phyloP scores from a whole-genome alignment of 2,797 vertebrate species.

The Gymnodraco acuticeps region DNA sequence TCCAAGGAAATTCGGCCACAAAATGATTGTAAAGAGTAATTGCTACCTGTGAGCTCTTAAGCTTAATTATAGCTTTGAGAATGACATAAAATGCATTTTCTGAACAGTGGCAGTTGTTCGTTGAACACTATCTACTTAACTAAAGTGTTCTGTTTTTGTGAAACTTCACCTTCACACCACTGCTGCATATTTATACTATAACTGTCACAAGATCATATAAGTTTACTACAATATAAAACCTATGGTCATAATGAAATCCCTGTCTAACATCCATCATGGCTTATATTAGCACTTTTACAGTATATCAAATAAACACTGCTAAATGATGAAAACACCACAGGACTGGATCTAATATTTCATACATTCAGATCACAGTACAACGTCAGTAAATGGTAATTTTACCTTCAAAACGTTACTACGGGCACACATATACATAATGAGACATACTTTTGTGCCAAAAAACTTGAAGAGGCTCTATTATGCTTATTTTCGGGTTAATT shows the following conservation, averaged over 20 bases:
- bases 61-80: constrained; percentile 5
- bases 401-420: not conserved
- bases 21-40: not conserved
- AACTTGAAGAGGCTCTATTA: not conserved
- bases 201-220: not conserved
- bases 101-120: not conserved
- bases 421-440: not conserved
- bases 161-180: not conserved
- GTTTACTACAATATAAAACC: not conserved
- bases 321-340: not conserved
- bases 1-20: not conserved
- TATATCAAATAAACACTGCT: no score
- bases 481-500: no score
- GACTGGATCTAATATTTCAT: not conserved
- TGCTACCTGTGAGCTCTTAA: not conserved
- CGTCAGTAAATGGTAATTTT: not conserved
- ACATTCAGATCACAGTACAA: not conserved
- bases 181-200: not conserved
- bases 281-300: not conserved
- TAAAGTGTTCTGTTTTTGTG: not conserved
- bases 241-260: not conserved
- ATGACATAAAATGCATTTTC: not conserved
- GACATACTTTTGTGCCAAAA: not conserved
- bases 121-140: not conserved
- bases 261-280: not conserved